These are phyloP conservation scores for Gephyroberyx darwinii DNA, from an alignment of 2,797 vertebrate genomes.

Conservation along the genomic window DNA sequence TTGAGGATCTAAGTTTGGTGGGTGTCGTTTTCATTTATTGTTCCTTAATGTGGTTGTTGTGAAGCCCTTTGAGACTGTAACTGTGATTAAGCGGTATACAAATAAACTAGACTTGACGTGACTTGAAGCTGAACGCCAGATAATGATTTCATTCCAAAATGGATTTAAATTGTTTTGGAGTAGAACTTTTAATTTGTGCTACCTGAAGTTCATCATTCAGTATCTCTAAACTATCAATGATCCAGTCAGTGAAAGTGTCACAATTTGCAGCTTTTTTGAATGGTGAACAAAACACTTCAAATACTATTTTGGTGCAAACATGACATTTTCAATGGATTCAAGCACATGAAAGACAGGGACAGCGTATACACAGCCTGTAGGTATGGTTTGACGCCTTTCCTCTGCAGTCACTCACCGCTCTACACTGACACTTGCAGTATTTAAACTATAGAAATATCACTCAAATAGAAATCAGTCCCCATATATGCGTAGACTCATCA, in stretches of 20 bases:
- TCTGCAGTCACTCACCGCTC: too few relatives aligned
- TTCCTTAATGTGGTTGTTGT: too few relatives aligned
- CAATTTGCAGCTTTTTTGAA: not conserved
- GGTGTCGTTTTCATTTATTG: too few relatives aligned
- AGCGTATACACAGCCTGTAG: not conserved
- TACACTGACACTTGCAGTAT: not conserved
- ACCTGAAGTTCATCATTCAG: not conserved
- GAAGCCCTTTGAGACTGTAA: too few relatives aligned
- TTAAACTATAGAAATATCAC: conserved; percentile 4
- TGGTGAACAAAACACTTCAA: not conserved
- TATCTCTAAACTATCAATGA: too few relatives aligned
- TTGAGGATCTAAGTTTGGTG: too few relatives aligned
- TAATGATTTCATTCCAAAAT: conserved; percentile 3
- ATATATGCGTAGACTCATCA: not conserved
- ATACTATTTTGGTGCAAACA: not conserved
- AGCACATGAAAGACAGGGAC: not conserved
- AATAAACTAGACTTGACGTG: too few relatives aligned
- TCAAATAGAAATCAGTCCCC: not conserved
- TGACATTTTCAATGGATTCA: not conserved
- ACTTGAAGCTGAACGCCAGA: conserved; percentile 9
- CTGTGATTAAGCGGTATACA: too few relatives aligned
- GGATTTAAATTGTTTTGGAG: conserved; percentile 15
- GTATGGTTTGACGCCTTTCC: too few relatives aligned
- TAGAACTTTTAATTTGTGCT: not conserved
- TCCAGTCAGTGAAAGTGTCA: too few relatives aligned